Percentiles rank a stretch among this genome's conserved stretches.
Evolutionary conservation across 2,888 invertebrate species (phyloP).

Genomic region (Thera obeliscata): DNA sequence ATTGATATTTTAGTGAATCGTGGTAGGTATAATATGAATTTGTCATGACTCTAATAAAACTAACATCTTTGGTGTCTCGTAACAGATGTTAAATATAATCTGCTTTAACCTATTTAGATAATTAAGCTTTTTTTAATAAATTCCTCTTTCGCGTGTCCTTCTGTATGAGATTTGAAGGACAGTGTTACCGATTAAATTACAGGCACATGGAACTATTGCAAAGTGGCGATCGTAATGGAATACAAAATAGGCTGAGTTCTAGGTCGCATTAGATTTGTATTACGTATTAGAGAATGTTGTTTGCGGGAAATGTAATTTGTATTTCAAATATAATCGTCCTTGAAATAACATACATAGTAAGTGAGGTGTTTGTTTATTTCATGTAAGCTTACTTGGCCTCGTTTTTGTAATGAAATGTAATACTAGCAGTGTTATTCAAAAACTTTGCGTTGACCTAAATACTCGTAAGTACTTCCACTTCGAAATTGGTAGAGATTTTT

Average conservation of each 20-base stretch:
- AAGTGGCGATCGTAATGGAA: slow-evolving; percentile 7
- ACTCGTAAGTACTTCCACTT: too few species aligned
- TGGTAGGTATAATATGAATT: too few species aligned
- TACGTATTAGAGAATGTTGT: not conserved
- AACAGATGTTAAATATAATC: too few species aligned
- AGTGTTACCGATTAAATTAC: slow-evolving; percentile 10
- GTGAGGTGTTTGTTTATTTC: not conserved
- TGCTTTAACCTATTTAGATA: too few species aligned
- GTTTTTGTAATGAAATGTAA: too few species aligned
- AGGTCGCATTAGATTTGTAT: slow-evolving; percentile 3
- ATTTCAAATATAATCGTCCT: not conserved
- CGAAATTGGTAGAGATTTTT: too few species aligned
- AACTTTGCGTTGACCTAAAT: too few species aligned
- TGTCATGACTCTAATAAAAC: too few species aligned
- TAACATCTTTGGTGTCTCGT: too few species aligned
- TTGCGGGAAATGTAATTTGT: not conserved
- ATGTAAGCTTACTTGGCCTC: not conserved
- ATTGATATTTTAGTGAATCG: too few species aligned
- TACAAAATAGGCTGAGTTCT: slow-evolving; percentile 8
- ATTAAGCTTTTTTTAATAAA: not conserved
- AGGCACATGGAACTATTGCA: slow-evolving; percentile 8
- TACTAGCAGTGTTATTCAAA: too few species aligned
- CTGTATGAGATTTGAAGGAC: slow-evolving; percentile 2
- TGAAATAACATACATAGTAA: too few species aligned
- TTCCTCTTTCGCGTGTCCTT: not conserved